Conservation (phyloP, 1,140 invertebrate species). For the Melitaea cinxia region DNA sequence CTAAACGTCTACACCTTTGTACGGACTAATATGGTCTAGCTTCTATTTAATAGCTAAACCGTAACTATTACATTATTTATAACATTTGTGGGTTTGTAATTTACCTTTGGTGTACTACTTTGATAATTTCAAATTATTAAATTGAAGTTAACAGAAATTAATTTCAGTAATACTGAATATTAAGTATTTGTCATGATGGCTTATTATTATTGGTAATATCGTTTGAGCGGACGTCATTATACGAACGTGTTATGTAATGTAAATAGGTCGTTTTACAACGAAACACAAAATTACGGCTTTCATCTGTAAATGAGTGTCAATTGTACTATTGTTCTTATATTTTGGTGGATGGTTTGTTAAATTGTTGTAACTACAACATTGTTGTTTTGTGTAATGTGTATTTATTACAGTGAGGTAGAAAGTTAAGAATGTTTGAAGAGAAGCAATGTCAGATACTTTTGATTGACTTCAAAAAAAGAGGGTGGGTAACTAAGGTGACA, state of each 20-base stretch:
- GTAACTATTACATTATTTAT: too few relatives aligned
- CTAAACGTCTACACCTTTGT: too few relatives aligned
- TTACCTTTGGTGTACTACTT: too few relatives aligned
- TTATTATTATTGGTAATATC: conserved; percentile 30
- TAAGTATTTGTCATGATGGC: conserved; percentile 17
- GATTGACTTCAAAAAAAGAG: too few relatives aligned
- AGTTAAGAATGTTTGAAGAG: too few relatives aligned
- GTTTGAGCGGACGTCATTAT: conserved; percentile 31
- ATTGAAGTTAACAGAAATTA: neutral
- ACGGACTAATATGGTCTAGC: too few relatives aligned
- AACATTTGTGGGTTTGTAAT: neutral
- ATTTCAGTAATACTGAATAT: conserved; percentile 7
- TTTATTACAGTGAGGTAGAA: too few relatives aligned
- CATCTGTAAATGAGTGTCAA: conserved; percentile 22
- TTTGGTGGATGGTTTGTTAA: neutral
- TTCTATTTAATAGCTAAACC: too few relatives aligned
- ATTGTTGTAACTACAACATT: neutral
- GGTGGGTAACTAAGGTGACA: too few relatives aligned
- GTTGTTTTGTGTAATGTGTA: too few relatives aligned
- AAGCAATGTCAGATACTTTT: too few relatives aligned
- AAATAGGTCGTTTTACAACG: conserved; percentile 29
- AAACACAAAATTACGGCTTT: conserved; percentile 15
- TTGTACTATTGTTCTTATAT: conserved; percentile 18
- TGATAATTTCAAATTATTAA: neutral
- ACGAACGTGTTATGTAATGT: conserved; percentile 27